Percentiles rank a stretch among this genome's conserved stretches.
These are phyloP conservation scores for Benitochromis conjunctus DNA, from an alignment of 2,113 vertebrate species.

Conservation along the genomic window DNA sequence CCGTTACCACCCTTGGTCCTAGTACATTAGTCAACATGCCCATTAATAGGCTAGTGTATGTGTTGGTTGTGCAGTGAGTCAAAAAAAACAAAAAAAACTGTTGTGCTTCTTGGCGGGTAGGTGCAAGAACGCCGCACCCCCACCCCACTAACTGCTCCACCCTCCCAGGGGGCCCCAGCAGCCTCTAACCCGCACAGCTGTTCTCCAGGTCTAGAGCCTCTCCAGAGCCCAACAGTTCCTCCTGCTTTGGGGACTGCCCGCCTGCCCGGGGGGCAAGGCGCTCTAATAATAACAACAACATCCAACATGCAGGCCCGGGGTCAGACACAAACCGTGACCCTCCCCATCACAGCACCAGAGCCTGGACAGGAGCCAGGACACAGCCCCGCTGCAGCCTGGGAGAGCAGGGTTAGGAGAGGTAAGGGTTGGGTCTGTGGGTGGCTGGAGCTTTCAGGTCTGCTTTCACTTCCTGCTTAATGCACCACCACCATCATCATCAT, in stretches of 20 bases:
- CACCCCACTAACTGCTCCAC: neutral
- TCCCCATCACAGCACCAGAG: conserved; percentile 79
- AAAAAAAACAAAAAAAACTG: neutral
- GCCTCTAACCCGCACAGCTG: conserved; percentile 75
- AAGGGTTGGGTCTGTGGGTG: conserved; percentile 42
- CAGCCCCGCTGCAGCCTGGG: conserved; percentile 55
- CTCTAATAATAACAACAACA: conserved; percentile 95
- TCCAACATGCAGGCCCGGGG: conserved; percentile 82
- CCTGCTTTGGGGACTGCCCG: conserved; percentile 74
- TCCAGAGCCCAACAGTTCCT: conserved; percentile 66
- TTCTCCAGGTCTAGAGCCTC: conserved; percentile 71
- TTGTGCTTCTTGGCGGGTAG: conserved; percentile 37
- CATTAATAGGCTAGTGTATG: neutral
- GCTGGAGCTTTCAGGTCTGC: conserved; percentile 41
- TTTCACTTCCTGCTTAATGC: conserved; percentile 63
- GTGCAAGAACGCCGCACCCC: conserved; percentile 21
- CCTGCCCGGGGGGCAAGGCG: conserved; percentile 79
- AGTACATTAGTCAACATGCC: neutral
- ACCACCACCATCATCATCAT: neutral
- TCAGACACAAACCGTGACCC: conserved; percentile 84
- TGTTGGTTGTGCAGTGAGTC: conserved; percentile 9
- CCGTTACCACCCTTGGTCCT: neutral
- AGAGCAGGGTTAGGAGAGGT: conserved; percentile 43
- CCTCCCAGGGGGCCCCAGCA: conserved; percentile 42
- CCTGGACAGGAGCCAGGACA: conserved; percentile 77